Evolutionary conservation across 1,140 invertebrate genomes (phyloP).

Genomic region (Chrysomallon squamiferum): DNA sequence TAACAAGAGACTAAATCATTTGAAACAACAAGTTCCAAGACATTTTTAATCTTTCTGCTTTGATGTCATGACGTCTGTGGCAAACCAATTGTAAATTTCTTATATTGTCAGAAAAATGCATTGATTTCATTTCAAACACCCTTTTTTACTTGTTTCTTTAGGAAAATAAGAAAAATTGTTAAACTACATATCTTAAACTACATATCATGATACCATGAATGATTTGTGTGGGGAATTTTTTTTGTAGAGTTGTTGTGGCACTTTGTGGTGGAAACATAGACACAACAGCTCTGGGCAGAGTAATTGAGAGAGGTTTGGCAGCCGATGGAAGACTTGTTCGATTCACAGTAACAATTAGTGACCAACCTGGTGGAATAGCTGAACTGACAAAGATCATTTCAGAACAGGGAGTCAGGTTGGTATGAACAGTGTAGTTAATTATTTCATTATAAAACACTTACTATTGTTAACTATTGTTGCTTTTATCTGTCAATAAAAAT

Average conservation of each 20-base stretch:
- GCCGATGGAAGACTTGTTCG: slow-evolving; percentile 86
- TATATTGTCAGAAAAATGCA: too few relatives aligned
- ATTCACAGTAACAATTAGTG: slow-evolving; percentile 85
- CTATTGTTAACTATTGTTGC: not conserved
- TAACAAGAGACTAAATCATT: too few relatives aligned
- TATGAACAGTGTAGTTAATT: too few relatives aligned
- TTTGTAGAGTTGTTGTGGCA: slow-evolving; percentile 77
- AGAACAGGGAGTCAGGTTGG: slow-evolving; percentile 75
- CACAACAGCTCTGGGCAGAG: slow-evolving; percentile 86
- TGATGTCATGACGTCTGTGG: too few relatives aligned
- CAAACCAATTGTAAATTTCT: too few relatives aligned
- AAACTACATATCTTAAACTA: not conserved
- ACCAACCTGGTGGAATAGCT: slow-evolving; percentile 84
- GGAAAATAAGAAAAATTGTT: not conserved
- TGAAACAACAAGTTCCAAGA: too few relatives aligned
- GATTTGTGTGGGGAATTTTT: not conserved
- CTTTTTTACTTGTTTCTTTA: too few relatives aligned
- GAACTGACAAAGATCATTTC: slow-evolving; percentile 81
- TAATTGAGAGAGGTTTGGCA: slow-evolving; percentile 86
- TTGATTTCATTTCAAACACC: too few relatives aligned
- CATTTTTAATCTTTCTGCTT: too few relatives aligned
- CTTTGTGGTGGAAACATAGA: slow-evolving; percentile 94
- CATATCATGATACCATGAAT: not conserved
- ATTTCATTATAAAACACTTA: too few relatives aligned
- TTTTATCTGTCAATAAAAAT: not conserved